phyloP scores from a whole-genome alignment of 2,113 vertebrate genomes.

The Gila orcuttii region DNA sequence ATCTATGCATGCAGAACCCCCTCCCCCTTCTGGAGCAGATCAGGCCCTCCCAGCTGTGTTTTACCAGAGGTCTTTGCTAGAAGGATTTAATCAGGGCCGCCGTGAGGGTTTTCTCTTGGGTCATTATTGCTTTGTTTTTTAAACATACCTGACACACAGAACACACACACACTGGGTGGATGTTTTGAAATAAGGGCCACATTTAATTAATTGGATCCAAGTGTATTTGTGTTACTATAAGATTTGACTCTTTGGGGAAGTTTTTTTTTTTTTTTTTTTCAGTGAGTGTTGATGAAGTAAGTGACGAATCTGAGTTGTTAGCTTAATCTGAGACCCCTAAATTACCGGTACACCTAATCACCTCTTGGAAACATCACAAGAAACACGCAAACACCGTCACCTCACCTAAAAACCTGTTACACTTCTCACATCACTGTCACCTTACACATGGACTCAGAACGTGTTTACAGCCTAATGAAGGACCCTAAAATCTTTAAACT shows the following conservation, averaged over 20 bases:
- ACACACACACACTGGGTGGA: background rate
- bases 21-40: background rate
- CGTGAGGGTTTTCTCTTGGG: background rate
- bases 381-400: background rate
- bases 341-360: slow-evolving; percentile 11
- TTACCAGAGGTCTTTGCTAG: slow-evolving; percentile 28
- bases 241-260: background rate
- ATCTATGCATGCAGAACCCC: background rate
- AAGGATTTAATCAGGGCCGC: slow-evolving; percentile 27
- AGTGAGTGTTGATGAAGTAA: background rate
- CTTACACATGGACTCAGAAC: background rate
- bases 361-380: background rate
- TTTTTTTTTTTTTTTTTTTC: background rate
- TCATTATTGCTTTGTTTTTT: slow-evolving; percentile 32
- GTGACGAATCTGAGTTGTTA: background rate
- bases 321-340: background rate
- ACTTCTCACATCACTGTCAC: background rate
- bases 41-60: slow-evolving; percentile 1
- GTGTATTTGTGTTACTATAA: background rate
- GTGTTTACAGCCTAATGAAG: background rate
- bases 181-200: background rate
- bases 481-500: background rate
- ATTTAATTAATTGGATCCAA: background rate
- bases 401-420: slow-evolving; percentile 23
- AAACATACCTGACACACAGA: background rate